Conservation (phyloP, 1,140 invertebrate genomes). For the Aplysia californica region DNA sequence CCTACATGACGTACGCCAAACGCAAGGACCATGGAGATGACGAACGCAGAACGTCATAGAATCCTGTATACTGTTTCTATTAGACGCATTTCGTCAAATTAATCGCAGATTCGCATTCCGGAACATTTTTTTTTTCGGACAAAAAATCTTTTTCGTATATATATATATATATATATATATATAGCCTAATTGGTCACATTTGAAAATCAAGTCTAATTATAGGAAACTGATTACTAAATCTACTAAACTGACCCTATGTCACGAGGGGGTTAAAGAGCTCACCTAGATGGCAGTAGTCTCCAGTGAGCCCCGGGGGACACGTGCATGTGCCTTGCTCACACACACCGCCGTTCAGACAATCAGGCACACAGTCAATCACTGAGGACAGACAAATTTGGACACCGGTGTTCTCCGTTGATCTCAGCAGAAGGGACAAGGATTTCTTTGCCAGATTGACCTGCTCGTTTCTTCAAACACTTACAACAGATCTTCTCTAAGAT, state of each 20-base stretch:
- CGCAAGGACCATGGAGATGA: no score
- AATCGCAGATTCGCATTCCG: not conserved
- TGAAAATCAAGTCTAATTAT: no score
- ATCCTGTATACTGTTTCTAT: no score
- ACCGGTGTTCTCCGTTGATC: slow-evolving; percentile 35
- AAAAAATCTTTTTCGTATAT: not conserved
- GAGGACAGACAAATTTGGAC: not conserved
- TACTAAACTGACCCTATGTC: not conserved
- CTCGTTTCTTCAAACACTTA: no score
- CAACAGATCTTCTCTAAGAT: no score
- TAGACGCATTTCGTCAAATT: no score
- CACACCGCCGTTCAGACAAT: slow-evolving; percentile 21
- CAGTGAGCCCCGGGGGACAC: not conserved
- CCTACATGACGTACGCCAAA: no score
- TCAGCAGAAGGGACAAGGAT: no score
- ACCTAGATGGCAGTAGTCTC: not conserved
- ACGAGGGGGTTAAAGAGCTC: not conserved
- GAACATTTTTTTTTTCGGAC: not conserved
- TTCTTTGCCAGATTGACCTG: no score
- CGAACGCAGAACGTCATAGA: no score
- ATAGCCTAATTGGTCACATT: not conserved
- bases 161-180: not conserved
- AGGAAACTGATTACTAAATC: no score
- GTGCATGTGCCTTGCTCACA: slow-evolving; percentile 3
- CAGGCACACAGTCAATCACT: slow-evolving; percentile 21